Conservation (phyloP, 2,113 vertebrate species). For the Burhinus oedicnemus region DNA sequence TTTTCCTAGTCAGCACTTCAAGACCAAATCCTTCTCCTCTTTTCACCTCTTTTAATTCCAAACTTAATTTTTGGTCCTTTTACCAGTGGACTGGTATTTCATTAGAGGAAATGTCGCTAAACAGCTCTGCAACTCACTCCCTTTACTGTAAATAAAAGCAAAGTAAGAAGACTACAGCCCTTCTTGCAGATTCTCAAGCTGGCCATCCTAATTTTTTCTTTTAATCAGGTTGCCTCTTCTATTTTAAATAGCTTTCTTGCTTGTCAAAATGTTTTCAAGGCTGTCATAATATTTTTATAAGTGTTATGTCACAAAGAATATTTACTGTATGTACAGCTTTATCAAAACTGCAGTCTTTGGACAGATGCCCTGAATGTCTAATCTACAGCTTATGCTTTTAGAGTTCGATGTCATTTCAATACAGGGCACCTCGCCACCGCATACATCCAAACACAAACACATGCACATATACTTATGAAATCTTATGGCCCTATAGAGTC, state of each 20-base stretch:
- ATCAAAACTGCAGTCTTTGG: background rate
- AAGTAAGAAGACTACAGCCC: background rate
- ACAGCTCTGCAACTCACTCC: background rate
- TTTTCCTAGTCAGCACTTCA: background rate
- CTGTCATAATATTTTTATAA: slow-evolving; percentile 44
- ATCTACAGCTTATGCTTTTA: background rate
- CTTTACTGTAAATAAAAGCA: background rate
- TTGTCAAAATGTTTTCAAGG: slow-evolving; percentile 18
- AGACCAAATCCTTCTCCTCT: background rate
- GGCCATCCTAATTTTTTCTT: background rate
- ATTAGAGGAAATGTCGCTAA: background rate
- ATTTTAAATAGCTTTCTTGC: background rate
- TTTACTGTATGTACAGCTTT: background rate
- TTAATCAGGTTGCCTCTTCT: background rate
- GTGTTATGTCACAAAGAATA: background rate
- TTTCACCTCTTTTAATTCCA: background rate
- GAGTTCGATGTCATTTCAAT: background rate
- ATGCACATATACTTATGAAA: background rate
- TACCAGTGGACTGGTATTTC: background rate
- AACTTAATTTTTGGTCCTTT: background rate
- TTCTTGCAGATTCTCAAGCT: background rate
- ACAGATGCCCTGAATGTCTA: background rate
- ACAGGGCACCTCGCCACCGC: background rate
- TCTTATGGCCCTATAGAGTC: background rate
- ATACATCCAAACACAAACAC: background rate